Evolutionary conservation across 2,797 vertebrate genomes (phyloP).

Genomic region (Melanotaenia parkinsoni): DNA sequence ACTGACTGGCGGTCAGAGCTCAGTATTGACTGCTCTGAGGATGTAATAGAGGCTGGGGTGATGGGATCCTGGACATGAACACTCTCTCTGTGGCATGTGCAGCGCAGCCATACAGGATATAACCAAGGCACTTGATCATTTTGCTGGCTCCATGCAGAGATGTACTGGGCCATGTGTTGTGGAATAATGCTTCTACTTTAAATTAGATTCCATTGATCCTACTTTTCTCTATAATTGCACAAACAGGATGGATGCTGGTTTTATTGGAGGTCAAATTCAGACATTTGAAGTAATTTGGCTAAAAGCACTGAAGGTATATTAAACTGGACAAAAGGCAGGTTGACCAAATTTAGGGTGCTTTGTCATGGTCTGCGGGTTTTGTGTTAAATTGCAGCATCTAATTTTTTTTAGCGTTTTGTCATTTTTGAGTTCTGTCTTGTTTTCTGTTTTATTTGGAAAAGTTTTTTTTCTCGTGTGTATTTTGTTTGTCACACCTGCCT

Average conservation of each 20-base stretch:
- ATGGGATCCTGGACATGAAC: conserved; percentile 78
- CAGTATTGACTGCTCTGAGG: conserved; percentile 80
- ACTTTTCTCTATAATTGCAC: conserved; percentile 68
- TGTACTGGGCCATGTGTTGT: conserved; percentile 62
- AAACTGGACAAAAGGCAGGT: conserved; percentile 59
- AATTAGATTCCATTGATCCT: conserved; percentile 81
- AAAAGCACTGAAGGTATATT: conserved; percentile 60
- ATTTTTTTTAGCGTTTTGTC: too few relatives aligned
- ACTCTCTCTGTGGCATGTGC: conserved; percentile 70
- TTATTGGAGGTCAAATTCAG: conserved; percentile 64
- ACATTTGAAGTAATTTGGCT: conserved; percentile 64
- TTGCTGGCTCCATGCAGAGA: conserved; percentile 66
- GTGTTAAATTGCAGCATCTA: too few relatives aligned
- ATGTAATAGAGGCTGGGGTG: conserved; percentile 79
- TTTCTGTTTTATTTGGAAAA: too few relatives aligned
- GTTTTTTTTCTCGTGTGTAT: too few relatives aligned
- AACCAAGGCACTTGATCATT: conserved; percentile 73
- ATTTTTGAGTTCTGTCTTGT: too few relatives aligned
- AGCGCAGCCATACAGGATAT: conserved; percentile 72
- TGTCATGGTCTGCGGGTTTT: too few relatives aligned
- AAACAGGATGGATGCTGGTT: conserved; percentile 69
- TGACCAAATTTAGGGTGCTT: conserved; percentile 50
- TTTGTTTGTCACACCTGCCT: too few relatives aligned
- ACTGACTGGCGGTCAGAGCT: conserved; percentile 76
- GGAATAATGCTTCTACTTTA: conserved; percentile 76